These are phyloP conservation scores for Pterois miles DNA, from an alignment of 2,797 vertebrate species.

Conservation along the genomic window DNA sequence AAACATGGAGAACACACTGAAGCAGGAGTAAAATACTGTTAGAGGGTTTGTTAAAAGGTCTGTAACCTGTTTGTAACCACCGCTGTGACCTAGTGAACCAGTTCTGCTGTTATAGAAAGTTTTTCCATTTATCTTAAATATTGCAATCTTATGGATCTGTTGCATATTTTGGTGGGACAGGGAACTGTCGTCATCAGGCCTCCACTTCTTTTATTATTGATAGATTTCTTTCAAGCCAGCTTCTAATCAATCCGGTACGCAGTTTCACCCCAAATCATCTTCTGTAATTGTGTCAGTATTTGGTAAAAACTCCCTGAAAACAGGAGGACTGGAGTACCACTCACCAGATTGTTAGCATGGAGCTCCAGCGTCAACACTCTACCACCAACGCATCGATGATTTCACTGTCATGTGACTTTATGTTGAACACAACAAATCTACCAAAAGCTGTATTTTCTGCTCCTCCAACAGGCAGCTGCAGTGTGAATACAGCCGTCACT, in stretches of 20 bases:
- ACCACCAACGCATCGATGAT: conserved; percentile 40
- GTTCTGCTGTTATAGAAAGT: background rate
- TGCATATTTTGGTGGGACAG: background rate
- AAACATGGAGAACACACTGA: background rate
- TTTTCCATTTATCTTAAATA: background rate
- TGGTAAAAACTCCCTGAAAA: background rate
- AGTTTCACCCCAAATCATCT: background rate
- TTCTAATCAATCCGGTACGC: background rate
- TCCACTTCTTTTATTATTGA: background rate
- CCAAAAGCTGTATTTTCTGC: background rate
- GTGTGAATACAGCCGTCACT: background rate
- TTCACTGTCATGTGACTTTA: background rate
- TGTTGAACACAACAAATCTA: conserved; percentile 3
- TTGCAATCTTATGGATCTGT: background rate
- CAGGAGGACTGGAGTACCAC: background rate
- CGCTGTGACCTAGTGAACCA: background rate
- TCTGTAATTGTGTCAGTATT: background rate
- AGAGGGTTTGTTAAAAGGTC: background rate
- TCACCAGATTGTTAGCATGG: background rate
- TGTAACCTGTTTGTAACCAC: background rate
- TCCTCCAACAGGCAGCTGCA: conserved; percentile 17
- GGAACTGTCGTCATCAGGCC: background rate
- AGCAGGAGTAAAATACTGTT: background rate
- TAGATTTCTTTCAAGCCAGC: background rate
- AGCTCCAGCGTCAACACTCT: conserved; percentile 5